Evolutionary conservation across 2,888 invertebrate species (phyloP).

Genomic region (Brachyopa scutellaris): DNA sequence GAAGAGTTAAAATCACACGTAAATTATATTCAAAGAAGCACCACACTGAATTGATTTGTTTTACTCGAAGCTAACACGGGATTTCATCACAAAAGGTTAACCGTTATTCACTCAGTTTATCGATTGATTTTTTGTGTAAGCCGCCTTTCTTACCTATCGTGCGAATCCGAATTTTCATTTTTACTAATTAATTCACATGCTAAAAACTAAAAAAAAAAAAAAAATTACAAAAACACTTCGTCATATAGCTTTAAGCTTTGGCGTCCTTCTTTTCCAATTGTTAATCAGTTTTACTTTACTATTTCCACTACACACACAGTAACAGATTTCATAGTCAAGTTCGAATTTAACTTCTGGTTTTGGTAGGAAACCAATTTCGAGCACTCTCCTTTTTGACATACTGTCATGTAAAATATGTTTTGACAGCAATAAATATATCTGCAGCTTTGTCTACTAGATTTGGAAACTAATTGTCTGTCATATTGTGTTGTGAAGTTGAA

Average conservation of each 20-base stretch:
- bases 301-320: not conserved
- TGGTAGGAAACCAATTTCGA: too few relatives aligned
- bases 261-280: not conserved
- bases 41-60: too few relatives aligned
- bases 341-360: not conserved
- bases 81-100: too few relatives aligned
- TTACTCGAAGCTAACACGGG: not conserved
- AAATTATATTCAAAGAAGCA: too few relatives aligned
- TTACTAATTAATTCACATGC: too few relatives aligned
- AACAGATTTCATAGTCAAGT: not conserved
- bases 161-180: not conserved
- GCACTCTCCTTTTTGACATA: not conserved
- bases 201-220: too few relatives aligned
- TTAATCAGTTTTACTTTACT: not conserved
- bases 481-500: too few relatives aligned
- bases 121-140: not conserved
- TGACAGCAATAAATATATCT: too few relatives aligned
- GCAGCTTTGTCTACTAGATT: not conserved
- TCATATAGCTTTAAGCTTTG: not conserved
- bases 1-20: too few relatives aligned
- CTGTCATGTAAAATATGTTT: not conserved
- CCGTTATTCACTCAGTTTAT: too few relatives aligned
- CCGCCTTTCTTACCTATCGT: not conserved
- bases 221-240: too few relatives aligned
- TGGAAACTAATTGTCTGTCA: too few relatives aligned